Evolutionary conservation across 2,888 invertebrate genomes (phyloP), one percentile per base, ranked within the genome.

Genomic region (Pomacea canaliculata): DNA sequence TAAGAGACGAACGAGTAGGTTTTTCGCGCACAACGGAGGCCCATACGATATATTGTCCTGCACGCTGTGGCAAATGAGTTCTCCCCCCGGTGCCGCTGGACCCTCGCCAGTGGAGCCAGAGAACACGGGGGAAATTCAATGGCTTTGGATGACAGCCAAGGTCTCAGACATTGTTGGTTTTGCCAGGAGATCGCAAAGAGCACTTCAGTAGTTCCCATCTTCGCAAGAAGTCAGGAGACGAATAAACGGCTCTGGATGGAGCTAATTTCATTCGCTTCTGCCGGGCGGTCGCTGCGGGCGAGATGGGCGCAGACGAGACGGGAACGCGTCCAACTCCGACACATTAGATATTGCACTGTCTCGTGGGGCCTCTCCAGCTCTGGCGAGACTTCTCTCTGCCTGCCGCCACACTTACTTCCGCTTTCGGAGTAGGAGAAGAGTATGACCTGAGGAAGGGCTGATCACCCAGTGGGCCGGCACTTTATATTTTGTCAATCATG

Each of bases 141-240:
- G 71, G 72, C 62, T 76, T 68, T 76, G 76, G 76, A 71, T 46
- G 19, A 19, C 46, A 27, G 71, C 76, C 76, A 76, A 76, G 69
- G 71, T 68, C 72, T 67, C 71, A 76, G 68, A 76, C 72, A 72
- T 72, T 72, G 76, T 76, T 76, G 72, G 76, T 76, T 76, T 76
- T 76, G 69, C 71, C 68, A 72, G 69, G 67, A 69, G 72, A 68
- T 67, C 69, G 62, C 51, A 59, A 62, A 56, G 71, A 76, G 71
- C 71, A 72, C 71, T 72, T 76, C 71, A 60, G 71, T 60, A 71
- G 48, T 60, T 76, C 72, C 51, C 71, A 66, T 66, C 67, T 66
- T 49, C 48, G 23, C 49, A 60, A 65, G 73, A 73, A 73, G 66
- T 65, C 27, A 74, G 59, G 60, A 74, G 74, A 74, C 68, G 74